A percentile compares a stretch with the other conserved stretches of the same genome.
Conservation (phyloP, 2,888 invertebrate species). For the Calameuta filiformis region DNA sequence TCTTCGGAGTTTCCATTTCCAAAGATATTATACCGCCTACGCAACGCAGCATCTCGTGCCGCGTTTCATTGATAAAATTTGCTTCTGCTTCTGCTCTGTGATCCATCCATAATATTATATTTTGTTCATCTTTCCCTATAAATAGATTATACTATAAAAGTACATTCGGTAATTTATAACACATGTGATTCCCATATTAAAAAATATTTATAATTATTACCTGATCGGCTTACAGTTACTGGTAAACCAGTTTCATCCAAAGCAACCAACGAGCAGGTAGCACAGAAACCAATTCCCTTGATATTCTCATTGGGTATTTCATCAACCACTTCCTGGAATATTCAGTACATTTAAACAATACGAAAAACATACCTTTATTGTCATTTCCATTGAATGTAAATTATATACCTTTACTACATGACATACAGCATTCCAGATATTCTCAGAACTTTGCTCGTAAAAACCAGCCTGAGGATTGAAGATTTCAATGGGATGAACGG, state of each 20-base stretch:
- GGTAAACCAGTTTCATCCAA: conserved; percentile 78
- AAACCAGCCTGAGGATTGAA: conserved; percentile 82
- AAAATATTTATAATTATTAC: conserved; percentile 51
- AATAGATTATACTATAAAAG: conserved; percentile 5
- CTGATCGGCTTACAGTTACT: conserved; percentile 76
- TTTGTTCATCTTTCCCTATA: conserved; percentile 76
- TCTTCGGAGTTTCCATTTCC: conserved; percentile 97
- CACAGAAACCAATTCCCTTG: conserved; percentile 94
- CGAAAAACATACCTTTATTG: neutral
- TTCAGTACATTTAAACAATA: neutral
- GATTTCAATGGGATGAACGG: conserved; percentile 76
- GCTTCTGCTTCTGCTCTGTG: conserved; percentile 88
- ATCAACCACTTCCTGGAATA: conserved; percentile 71
- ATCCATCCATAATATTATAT: conserved; percentile 94
- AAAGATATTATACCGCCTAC: conserved; percentile 93
- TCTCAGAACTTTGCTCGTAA: conserved; percentile 91
- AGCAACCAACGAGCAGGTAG: conserved; percentile 92
- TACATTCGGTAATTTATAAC: neutral
- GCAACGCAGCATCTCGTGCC: conserved; percentile 82
- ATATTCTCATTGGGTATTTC: conserved; percentile 70
- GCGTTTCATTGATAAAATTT: conserved; percentile 79
- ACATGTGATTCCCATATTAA: neutral
- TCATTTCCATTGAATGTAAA: neutral
- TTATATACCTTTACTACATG: conserved; percentile 78
- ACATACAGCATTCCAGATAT: conserved; percentile 86